Conservation (phyloP, 2,797 vertebrate genomes). For the Glyptemys insculpta region DNA sequence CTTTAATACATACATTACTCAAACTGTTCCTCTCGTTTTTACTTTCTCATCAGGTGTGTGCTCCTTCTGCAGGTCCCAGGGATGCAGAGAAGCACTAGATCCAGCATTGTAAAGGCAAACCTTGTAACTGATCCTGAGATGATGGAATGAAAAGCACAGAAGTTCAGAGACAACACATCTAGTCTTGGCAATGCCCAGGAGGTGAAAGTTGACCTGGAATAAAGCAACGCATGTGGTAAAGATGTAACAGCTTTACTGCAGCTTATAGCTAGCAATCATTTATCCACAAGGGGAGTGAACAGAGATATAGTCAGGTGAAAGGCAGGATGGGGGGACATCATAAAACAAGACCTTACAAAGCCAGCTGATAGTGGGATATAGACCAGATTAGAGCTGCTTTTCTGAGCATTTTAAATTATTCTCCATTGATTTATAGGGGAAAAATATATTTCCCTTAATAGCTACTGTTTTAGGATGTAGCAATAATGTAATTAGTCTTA, state of each 20-base stretch:
- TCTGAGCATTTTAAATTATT: not conserved
- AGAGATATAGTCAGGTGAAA: not conserved
- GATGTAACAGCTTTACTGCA: conserved; percentile 13
- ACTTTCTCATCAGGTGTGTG: conserved; percentile 17
- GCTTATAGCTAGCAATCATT: conserved; percentile 27
- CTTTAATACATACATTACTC: not conserved
- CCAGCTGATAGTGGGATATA: not conserved
- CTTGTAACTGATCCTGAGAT: conserved; percentile 60
- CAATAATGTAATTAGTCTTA: not conserved
- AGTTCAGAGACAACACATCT: conserved; percentile 5
- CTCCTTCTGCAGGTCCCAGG: conserved; percentile 28
- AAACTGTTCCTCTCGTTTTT: not conserved
- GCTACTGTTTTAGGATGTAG: not conserved
- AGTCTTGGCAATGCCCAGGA: not conserved
- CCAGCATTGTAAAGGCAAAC: conserved; percentile 30
- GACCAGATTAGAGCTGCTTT: not conserved
- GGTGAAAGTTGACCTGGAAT: conserved; percentile 68
- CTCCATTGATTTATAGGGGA: not conserved
- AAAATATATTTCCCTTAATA: not conserved
- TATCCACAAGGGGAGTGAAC: not conserved
- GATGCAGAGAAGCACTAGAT: conserved; percentile 25
- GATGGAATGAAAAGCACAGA: conserved; percentile 42
- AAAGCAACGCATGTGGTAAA: not conserved
- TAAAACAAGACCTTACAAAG: not conserved
- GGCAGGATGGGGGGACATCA: not conserved